Percentiles rank a stretch among this genome's conserved stretches.
phyloP scores from a whole-genome alignment of 1,140 invertebrate species.

The Pemphigus obesinymphae region DNA sequence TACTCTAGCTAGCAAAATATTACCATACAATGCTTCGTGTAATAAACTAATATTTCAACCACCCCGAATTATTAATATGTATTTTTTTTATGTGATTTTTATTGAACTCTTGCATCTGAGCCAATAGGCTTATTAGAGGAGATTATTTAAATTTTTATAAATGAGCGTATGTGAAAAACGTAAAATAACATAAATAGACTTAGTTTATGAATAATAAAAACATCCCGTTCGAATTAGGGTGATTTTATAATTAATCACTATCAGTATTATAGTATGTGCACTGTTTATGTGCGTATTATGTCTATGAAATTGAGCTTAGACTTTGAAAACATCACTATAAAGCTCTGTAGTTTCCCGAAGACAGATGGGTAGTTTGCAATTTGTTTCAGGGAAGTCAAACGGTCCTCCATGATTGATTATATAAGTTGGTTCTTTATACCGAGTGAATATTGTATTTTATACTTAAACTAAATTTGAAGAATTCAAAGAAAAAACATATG shows the following conservation, averaged over 20 bases:
- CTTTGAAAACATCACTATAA: not conserved
- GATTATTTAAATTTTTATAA: too few species aligned
- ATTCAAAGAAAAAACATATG: not conserved
- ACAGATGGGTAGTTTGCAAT: not conserved
- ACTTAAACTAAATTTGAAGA: not conserved
- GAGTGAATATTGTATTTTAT: not conserved
- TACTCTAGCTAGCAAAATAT: too few species aligned
- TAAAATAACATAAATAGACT: not conserved
- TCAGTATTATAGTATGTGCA: not conserved
- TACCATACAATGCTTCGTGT: too few species aligned
- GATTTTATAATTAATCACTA: not conserved
- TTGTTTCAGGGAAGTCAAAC: not conserved
- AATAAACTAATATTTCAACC: too few species aligned
- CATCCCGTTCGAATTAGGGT: not conserved
- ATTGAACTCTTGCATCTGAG: too few species aligned
- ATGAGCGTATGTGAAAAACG: not conserved
- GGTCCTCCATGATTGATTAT: not conserved
- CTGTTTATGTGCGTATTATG: not conserved
- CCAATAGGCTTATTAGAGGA: too few species aligned
- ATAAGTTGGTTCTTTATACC: not conserved
- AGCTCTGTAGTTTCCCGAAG: not conserved
- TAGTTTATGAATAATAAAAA: not conserved
- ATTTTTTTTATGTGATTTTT: too few species aligned
- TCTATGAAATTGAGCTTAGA: not conserved
- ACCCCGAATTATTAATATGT: too few species aligned